A percentile compares a stretch with the other conserved stretches of the same genome.
phyloP scores from a whole-genome alignment of 2,797 vertebrate species.

The Hippoglossus hippoglossus region DNA sequence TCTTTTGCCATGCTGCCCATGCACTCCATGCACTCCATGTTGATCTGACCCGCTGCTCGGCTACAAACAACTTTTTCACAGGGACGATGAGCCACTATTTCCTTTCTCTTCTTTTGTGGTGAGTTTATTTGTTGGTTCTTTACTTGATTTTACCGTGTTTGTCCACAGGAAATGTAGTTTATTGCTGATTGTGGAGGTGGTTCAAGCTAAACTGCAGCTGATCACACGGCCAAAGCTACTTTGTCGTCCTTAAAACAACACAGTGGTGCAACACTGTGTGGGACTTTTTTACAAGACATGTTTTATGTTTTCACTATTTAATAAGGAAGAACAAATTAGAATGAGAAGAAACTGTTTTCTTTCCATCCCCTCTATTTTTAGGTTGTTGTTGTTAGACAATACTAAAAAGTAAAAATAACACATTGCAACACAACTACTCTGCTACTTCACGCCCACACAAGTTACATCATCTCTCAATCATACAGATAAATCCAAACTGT shows the following conservation, averaged over 20 bases:
- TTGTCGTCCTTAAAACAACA: constrained; percentile 30
- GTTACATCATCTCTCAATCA: no score
- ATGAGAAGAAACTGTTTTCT: not conserved
- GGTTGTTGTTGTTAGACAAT: not conserved
- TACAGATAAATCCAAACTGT: constrained; percentile 2
- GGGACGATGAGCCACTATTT: constrained; percentile 73
- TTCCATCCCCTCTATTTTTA: not conserved
- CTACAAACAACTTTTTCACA: constrained; percentile 38
- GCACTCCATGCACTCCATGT: constrained; percentile 54
- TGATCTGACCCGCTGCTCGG: constrained; percentile 50
- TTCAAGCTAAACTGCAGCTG: not conserved
- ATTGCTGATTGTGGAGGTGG: no score
- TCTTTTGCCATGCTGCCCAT: constrained; percentile 51
- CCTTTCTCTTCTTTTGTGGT: constrained; percentile 64
- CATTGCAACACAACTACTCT: not conserved
- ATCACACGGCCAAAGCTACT: constrained; percentile 23
- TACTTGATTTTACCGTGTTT: constrained; percentile 27
- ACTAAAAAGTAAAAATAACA: not conserved
- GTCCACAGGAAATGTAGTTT: constrained; percentile 40
- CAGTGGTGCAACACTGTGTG: constrained; percentile 3
- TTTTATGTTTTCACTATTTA: not conserved
- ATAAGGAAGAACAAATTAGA: not conserved
- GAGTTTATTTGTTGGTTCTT: constrained; percentile 61
- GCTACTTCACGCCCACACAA: not conserved
- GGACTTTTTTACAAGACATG: not conserved